A percentile compares a stretch with the other conserved stretches of the same genome.
phyloP scores from a whole-genome alignment of 2,797 vertebrate genomes.

The Loris lydekkerianus region DNA sequence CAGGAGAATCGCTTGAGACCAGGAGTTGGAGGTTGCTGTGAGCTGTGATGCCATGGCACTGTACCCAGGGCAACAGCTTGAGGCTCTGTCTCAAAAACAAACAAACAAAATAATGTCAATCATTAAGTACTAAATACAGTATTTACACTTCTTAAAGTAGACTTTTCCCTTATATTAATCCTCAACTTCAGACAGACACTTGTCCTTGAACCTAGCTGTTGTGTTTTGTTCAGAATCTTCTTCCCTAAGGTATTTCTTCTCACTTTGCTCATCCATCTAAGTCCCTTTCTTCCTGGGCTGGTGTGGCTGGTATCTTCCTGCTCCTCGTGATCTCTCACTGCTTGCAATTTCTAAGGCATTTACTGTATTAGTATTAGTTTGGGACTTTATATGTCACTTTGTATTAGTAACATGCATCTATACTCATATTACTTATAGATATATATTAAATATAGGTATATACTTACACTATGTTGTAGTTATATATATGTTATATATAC shows the following conservation, averaged over 20 bases:
- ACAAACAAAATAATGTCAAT: background rate
- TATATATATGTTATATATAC: background rate
- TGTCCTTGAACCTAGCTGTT: background rate
- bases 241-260: background rate
- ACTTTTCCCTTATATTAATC: background rate
- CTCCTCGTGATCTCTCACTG: background rate
- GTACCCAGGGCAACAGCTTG: too few relatives aligned
- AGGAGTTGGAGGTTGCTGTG: too few relatives aligned
- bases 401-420: background rate
- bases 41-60: too few relatives aligned
- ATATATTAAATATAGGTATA: background rate
- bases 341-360: slow-evolving; percentile 6
- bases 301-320: background rate
- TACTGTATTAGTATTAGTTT: background rate
- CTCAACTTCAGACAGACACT: background rate
- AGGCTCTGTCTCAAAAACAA: too few relatives aligned
- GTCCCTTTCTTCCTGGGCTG: background rate
- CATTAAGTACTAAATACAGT: slow-evolving; percentile 49
- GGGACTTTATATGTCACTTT: slow-evolving; percentile 24
- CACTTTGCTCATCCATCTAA: background rate
- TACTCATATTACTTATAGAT: background rate
- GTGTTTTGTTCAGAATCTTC: background rate
- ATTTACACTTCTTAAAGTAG: slow-evolving; percentile 49
- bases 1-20: too few relatives aligned
- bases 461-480: background rate